Percentiles rank a stretch among this genome's conserved stretches.
Evolutionary conservation across 2,113 vertebrate species (phyloP).

Genomic region (Tinamus guttatus): DNA sequence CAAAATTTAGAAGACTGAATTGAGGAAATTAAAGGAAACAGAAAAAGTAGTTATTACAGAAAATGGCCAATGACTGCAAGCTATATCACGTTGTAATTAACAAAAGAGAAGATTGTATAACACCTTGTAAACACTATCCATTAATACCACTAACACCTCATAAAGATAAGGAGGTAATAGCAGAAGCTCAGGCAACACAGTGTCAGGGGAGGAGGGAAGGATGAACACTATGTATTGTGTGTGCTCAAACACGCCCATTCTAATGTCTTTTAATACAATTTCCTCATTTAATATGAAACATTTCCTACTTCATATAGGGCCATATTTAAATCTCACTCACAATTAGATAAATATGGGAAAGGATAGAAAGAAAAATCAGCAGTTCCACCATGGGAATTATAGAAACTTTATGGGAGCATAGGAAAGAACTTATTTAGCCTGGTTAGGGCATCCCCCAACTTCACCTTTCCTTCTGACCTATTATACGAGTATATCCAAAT

Average conservation of each 20-base stretch:
- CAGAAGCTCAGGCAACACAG: not conserved
- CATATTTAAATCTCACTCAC: not conserved
- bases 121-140: not conserved
- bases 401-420: not conserved
- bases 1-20: slow-evolving; percentile 20
- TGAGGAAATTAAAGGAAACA: slow-evolving; percentile 37
- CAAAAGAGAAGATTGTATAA: not conserved
- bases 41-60: slow-evolving; percentile 38
- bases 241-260: not conserved
- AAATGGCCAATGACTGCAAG: slow-evolving; percentile 11
- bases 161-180: not conserved
- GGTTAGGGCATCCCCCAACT: not conserved
- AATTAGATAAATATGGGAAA: not conserved
- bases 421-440: not conserved
- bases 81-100: slow-evolving; percentile 1
- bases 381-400: not conserved
- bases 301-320: not conserved
- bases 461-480: not conserved
- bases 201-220: not conserved
- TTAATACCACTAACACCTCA: not conserved
- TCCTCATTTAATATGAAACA: not conserved
- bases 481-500: not conserved
- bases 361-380: not conserved
- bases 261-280: not conserved
- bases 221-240: not conserved